These are phyloP conservation scores for Pseudomyrmex gracilis DNA, from an alignment of 1,140 invertebrate genomes.

Conservation along the genomic window DNA sequence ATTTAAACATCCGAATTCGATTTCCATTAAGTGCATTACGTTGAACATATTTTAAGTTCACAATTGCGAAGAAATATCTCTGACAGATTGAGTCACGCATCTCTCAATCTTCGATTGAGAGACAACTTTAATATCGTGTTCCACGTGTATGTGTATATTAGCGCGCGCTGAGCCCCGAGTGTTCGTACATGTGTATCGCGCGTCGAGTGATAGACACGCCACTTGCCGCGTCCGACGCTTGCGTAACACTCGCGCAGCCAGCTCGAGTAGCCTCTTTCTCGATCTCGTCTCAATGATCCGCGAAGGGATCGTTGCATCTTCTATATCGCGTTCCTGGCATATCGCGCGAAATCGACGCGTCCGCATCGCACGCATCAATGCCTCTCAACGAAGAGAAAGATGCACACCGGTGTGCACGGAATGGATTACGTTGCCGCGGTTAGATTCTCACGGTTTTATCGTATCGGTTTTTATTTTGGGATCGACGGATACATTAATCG, in stretches of 20 bases:
- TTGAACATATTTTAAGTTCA: not conserved
- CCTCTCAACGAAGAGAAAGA: not conserved
- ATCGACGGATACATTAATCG: too few relatives aligned
- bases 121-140: conserved; percentile 40
- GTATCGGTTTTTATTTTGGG: too few relatives aligned
- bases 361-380: conserved; percentile 30
- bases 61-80: conserved; percentile 12
- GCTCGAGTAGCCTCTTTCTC: conserved; percentile 15
- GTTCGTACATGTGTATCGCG: not conserved
- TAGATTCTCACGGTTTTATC: conserved; percentile 53
- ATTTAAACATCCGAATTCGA: not conserved
- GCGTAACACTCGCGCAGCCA: conserved; percentile 54
- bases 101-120: not conserved
- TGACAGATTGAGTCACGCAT: conserved; percentile 1
- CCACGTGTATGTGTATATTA: conserved; percentile 22
- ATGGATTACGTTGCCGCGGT: too few relatives aligned
- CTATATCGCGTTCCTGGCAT: conserved; percentile 20
- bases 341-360: conserved; percentile 45
- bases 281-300: conserved; percentile 54
- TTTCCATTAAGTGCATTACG: not conserved
- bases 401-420: not conserved
- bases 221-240: conserved; percentile 54
- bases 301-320: conserved; percentile 42
- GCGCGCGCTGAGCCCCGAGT: conserved; percentile 34
- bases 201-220: conserved; percentile 37